These are phyloP conservation scores for Protonemura montana DNA, from an alignment of 2,888 invertebrate species.

Conservation along the genomic window DNA sequence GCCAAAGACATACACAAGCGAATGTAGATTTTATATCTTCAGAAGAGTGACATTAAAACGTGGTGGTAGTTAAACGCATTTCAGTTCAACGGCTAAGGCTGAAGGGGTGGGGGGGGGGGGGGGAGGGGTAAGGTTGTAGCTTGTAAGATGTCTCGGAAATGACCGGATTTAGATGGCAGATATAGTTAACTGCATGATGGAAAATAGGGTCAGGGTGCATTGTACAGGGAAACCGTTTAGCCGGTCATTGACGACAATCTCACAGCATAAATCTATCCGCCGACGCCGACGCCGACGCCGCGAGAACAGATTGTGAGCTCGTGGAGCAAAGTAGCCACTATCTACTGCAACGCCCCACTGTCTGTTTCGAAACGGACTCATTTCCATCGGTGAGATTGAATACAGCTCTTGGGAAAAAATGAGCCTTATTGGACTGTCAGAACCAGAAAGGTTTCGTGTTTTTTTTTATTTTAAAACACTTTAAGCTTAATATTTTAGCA, in stretches of 20 bases:
- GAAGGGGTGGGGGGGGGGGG: too few species aligned
- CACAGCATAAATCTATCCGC: background rate
- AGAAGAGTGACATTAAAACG: background rate
- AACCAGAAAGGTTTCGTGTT: background rate
- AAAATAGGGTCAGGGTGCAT: conserved; percentile 12
- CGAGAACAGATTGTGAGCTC: too few species aligned
- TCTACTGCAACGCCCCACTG: too few species aligned
- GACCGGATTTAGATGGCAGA: conserved; percentile 7
- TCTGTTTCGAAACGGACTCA: background rate
- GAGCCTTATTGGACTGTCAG: background rate
- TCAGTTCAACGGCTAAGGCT: background rate
- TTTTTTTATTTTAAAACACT: too few species aligned
- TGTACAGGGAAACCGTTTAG: background rate
- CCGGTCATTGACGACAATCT: background rate
- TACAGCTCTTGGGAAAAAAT: background rate
- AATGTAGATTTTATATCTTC: background rate
- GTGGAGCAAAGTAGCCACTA: too few species aligned
- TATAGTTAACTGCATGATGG: background rate
- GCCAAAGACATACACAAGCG: background rate
- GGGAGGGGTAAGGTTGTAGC: background rate
- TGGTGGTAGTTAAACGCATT: background rate
- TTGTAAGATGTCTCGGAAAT: conserved; percentile 12
- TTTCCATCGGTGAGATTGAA: background rate
- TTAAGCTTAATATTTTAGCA: background rate
- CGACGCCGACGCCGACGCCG: too few species aligned